Evolutionary conservation across 2,888 invertebrate species (phyloP), one percentile per base, ranked within the genome.

Genomic region (Xestia c-nigrum): DNA sequence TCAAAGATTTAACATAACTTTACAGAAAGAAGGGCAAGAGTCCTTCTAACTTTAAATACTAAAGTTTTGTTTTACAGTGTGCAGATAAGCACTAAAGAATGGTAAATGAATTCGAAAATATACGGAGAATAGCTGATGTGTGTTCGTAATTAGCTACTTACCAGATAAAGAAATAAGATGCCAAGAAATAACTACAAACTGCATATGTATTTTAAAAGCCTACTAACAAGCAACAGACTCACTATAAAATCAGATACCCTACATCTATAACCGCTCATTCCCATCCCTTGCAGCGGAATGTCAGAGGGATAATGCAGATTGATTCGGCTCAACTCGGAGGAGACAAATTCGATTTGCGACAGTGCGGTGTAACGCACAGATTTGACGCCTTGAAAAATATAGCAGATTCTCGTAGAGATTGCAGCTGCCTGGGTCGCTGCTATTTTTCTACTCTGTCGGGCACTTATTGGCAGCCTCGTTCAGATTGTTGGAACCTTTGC

Each of bases 291-390:
- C 21, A 63, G 40, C 69, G 43, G 83, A 67, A 64, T 74, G 88
- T 83, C 89, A 87, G 84, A 85, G 85, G 92, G 93, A 93, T 95
- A 96, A 96, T 95, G 94, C 93, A 95, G 95, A 96, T 96, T 96
- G 96, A 96, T 95, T 95, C 94, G 93, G 91, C 93, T 95, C 94
- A 93, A 94, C 92, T 91, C 90, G 90, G 91, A 92, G 91, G 91
- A 94, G 95, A 95, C 94, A 94, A 95, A 96, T 95, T 95, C 95
- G 95, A 95, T 96, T 95, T 95, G 92, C 92, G 91, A 90, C 90
- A 87, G 83, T 86, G 87, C 87, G 88, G 86, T 83, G 86, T 88
- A 88, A 88, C 88, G 89, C 88, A 85, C 80, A 78, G 89, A 90
- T 92, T 92, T 91, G 92, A 92, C 89, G 91, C 89, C 85, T 87